A percentile compares a stretch with the other conserved stretches of the same genome.
phyloP scores from a whole-genome alignment of 1,140 invertebrate species.

The Drosophila paulistorum region DNA sequence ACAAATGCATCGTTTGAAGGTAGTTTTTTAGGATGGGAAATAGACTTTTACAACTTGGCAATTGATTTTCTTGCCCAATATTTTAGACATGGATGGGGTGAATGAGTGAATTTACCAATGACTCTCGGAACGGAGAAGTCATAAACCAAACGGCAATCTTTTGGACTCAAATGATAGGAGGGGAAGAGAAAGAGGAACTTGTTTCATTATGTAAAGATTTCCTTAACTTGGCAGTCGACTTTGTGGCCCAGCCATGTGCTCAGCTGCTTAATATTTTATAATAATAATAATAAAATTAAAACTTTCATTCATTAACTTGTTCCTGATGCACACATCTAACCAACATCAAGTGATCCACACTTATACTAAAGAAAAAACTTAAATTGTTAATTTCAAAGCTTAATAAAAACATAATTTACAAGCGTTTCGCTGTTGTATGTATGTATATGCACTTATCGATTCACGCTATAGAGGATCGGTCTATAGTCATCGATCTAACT shows the following conservation, averaged over 20 bases:
- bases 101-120: no score
- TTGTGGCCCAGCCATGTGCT: slow-evolving; percentile 75
- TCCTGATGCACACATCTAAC: slow-evolving; percentile 22
- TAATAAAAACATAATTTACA: slow-evolving; percentile 55
- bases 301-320: no score
- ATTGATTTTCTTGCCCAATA: slow-evolving; percentile 72
- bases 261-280: slow-evolving; percentile 63
- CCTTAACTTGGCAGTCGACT: slow-evolving; percentile 75
- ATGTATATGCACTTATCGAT: background rate
- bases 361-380: background rate
- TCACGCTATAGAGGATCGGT: background rate
- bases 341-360: background rate
- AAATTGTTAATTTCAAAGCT: slow-evolving; percentile 33
- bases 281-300: slow-evolving; percentile 52
- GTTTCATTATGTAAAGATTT: slow-evolving; percentile 30
- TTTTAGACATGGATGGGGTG: no score
- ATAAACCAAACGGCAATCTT: no score
- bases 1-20: slow-evolving; percentile 63
- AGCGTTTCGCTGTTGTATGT: slow-evolving; percentile 28
- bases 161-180: no score
- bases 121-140: no score
- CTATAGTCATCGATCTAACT: slow-evolving; percentile 15
- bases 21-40: slow-evolving; percentile 16
- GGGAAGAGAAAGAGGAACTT: no score
- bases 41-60: slow-evolving; percentile 56